Percentiles rank a stretch among this genome's conserved stretches.
phyloP scores from a whole-genome alignment of 2,797 vertebrate species.

The Tamandua tetradactyla region DNA sequence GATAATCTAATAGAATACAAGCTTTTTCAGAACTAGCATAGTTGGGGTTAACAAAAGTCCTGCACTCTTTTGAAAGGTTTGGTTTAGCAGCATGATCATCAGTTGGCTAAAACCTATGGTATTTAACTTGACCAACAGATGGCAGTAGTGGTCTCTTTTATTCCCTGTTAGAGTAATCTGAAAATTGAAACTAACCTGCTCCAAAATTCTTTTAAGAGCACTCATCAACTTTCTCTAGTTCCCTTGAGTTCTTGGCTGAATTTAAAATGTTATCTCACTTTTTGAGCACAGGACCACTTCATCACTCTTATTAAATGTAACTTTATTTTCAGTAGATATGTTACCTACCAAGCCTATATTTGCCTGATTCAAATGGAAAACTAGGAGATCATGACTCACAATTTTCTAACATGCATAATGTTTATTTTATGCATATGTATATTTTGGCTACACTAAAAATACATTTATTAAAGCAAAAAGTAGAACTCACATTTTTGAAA shows the following conservation, averaged over 20 bases:
- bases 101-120: not conserved
- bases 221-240: conserved; percentile 68
- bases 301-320: conserved; percentile 74
- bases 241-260: conserved; percentile 65
- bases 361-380: conserved; percentile 75
- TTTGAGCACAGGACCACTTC: conserved; percentile 66
- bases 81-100: not conserved
- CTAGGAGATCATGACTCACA: not conserved
- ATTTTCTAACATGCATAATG: conserved; percentile 50
- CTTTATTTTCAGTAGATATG: conserved; percentile 54
- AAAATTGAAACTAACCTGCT: not conserved
- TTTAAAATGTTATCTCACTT: conserved; percentile 61
- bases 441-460: conserved; percentile 60
- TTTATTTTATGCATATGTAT: conserved; percentile 50
- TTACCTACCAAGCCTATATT: conserved; percentile 58
- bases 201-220: conserved; percentile 47
- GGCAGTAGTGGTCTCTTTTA: conserved; percentile 85
- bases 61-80: not conserved
- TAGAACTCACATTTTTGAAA: conserved; percentile 38
- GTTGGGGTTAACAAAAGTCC: not conserved
- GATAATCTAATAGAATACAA: not conserved
- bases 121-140: conserved; percentile 85
- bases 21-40: not conserved
- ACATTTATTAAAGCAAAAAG: conserved; percentile 40
- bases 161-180: not conserved